Conservation (phyloP, 2,888 invertebrate species). For the Diogma glabrata region DNA sequence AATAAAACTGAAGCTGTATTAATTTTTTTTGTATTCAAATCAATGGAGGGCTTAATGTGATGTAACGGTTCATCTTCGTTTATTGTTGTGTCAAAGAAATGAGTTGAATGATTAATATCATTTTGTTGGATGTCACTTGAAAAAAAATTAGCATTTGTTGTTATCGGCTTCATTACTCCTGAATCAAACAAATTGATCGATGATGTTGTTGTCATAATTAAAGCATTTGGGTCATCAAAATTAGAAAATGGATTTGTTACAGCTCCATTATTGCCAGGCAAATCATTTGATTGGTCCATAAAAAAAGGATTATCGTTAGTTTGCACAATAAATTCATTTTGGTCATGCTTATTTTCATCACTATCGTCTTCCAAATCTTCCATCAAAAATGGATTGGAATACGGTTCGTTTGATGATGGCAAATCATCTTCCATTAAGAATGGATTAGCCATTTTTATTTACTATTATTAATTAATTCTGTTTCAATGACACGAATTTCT, state of each 20-base stretch:
- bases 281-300: constrained; percentile 13
- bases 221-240: constrained; percentile 26
- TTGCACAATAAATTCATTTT: constrained; percentile 17
- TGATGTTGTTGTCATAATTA: not conserved
- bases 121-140: no score
- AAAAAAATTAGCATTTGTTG: constrained; percentile 3
- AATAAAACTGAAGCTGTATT: not conserved
- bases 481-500: constrained; percentile 65
- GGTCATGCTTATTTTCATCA: constrained; percentile 36
- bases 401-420: constrained; percentile 33
- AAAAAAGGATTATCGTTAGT: constrained; percentile 62
- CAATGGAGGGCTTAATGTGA: not conserved
- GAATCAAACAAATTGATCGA: not conserved
- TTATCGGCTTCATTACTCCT: not conserved
- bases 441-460: constrained; percentile 60
- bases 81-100: constrained; percentile 38
- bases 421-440: constrained; percentile 59
- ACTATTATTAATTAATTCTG: constrained; percentile 51
- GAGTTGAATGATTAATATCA: constrained; percentile 31
- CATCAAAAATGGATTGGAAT: constrained; percentile 58
- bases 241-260: constrained; percentile 59
- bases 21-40: constrained; percentile 30
- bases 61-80: constrained; percentile 29
- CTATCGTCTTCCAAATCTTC: constrained; percentile 30
- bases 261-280: not conserved